Evolutionary conservation across 2,888 invertebrate genomes (phyloP).

Genomic region (Ophioninae sp.): DNA sequence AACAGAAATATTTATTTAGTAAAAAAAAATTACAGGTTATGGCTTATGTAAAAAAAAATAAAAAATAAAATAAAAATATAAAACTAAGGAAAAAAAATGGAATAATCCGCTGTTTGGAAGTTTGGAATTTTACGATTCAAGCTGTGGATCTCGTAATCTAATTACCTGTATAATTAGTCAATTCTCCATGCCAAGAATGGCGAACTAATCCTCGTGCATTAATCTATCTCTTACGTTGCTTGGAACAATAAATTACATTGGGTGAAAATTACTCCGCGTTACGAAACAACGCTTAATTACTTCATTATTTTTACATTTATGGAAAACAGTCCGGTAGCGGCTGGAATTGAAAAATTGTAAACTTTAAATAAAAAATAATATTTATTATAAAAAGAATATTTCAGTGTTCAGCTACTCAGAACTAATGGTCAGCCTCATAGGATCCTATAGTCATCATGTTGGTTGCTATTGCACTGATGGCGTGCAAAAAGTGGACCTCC

Average conservation of each 20-base stretch:
- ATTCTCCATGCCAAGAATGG: not conserved
- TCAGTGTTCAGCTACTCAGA: not conserved
- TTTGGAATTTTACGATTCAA: not conserved
- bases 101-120: not conserved
- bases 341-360: slow-evolving; percentile 9
- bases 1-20: no score
- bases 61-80: not conserved
- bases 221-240: not conserved
- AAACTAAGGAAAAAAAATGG: not conserved
- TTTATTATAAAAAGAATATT: not conserved
- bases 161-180: slow-evolving; percentile 7
- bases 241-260: slow-evolving; percentile 13
- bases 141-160: not conserved
- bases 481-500: not conserved
- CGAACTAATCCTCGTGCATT: not conserved
- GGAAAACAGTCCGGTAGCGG: not conserved
- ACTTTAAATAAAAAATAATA: not conserved
- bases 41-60: no score
- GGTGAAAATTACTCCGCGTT: slow-evolving; percentile 13
- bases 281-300: slow-evolving; percentile 4
- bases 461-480: not conserved
- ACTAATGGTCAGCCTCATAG: not conserved
- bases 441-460: not conserved
- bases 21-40: no score
- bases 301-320: not conserved